Evolutionary conservation across 2,113 vertebrate species (phyloP).

Genomic region (Ancistrus triradiatus): DNA sequence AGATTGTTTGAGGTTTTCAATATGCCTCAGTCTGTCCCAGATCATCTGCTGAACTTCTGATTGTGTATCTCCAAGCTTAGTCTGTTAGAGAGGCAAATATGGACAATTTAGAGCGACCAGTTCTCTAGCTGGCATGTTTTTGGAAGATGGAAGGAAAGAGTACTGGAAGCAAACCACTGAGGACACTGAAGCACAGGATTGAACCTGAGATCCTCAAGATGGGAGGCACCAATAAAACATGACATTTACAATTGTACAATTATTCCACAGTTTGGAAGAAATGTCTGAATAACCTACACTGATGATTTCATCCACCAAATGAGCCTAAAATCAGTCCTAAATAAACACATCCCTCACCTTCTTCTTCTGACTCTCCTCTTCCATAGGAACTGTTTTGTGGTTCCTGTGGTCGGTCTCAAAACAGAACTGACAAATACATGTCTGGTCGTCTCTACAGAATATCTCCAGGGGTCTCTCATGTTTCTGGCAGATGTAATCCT

Average conservation of each 20-base stretch:
- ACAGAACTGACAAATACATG: neutral
- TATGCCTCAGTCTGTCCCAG: neutral
- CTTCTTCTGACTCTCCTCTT: neutral
- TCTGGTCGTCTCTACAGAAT: conserved; percentile 1
- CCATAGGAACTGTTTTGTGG: neutral
- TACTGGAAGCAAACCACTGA: no score
- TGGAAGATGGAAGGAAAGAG: no score
- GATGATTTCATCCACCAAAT: no score
- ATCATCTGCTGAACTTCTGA: neutral
- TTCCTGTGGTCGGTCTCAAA: neutral
- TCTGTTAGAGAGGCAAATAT: neutral
- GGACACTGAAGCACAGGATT: no score
- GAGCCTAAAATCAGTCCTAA: no score
- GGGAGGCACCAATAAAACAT: no score
- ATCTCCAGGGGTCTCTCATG: neutral
- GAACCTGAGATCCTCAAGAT: no score
- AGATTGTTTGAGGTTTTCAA: neutral
- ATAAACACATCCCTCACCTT: neutral
- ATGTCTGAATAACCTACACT: no score
- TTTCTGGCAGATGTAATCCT: conserved; percentile 9
- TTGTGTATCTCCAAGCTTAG: neutral
- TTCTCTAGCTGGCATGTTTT: no score
- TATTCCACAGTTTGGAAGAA: no score
- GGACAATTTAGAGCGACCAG: neutral
- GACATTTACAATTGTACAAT: no score